Conservation (phyloP, 64 coral and sea anemone species). For the Porites australiensis region DNA sequence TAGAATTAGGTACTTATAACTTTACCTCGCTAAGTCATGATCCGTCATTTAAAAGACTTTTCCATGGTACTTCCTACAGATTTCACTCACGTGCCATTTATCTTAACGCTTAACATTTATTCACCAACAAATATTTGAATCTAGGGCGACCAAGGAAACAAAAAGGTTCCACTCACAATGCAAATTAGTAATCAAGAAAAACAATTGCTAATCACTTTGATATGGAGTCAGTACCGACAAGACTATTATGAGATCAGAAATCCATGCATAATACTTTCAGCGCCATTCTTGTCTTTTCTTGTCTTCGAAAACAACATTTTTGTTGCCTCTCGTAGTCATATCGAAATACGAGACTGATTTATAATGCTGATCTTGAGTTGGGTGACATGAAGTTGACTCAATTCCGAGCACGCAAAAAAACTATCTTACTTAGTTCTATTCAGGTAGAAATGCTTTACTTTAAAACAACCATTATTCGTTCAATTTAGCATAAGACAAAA, state of each 20-base stretch:
- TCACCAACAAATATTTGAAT: conserved; percentile 2
- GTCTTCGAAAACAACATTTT: no score
- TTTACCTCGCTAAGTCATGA: neutral
- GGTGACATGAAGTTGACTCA: no score
- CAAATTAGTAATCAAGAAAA: neutral
- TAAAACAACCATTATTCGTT: no score
- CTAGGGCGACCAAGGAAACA: neutral
- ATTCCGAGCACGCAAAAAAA: no score
- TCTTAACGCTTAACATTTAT: neutral
- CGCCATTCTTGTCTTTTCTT: neutral
- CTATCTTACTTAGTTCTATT: no score
- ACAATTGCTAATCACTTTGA: neutral
- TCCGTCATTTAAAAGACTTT: neutral
- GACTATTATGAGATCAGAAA: neutral
- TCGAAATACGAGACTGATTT: no score
- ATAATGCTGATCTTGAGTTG: no score
- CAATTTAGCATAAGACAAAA: no score
- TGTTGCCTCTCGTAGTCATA: no score
- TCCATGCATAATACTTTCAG: neutral
- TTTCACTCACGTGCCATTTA: neutral
- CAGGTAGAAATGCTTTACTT: no score
- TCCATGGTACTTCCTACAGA: neutral
- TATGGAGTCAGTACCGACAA: neutral
- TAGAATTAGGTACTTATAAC: no score
- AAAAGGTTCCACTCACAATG: neutral